A percentile compares a stretch with the other conserved stretches of the same genome.
Evolutionary conservation across 2,888 invertebrate species (phyloP).

Genomic region (Plagiodera versicolora): DNA sequence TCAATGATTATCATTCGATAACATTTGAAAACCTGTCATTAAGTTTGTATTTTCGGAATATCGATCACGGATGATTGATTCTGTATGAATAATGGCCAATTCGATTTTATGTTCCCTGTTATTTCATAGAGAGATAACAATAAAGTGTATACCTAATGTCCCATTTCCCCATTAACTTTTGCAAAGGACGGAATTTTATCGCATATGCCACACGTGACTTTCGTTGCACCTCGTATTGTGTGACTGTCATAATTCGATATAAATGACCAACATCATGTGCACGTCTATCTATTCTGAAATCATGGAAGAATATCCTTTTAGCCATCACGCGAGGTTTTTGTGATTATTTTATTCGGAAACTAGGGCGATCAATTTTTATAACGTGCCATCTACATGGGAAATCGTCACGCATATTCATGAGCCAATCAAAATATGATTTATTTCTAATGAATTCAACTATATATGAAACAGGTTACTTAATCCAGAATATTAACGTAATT

Average conservation of each 20-base stretch:
- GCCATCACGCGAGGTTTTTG: conserved; percentile 11
- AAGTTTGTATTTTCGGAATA: no score
- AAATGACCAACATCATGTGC: conserved; percentile 26
- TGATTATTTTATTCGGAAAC: conserved; percentile 3
- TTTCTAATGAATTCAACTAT: no score
- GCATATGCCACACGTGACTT: conserved; percentile 6
- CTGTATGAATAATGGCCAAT: no score
- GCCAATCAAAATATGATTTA: not conserved
- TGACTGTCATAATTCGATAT: conserved; percentile 13
- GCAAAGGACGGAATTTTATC: not conserved
- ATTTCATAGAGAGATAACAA: no score
- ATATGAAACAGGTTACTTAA: no score
- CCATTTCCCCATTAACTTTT: not conserved
- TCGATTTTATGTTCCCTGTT: no score
- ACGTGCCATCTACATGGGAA: conserved; percentile 4
- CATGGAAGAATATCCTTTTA: conserved; percentile 24
- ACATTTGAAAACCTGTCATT: no score
- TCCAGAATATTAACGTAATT: no score
- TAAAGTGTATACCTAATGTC: not conserved
- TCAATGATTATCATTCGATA: no score
- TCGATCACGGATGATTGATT: no score
- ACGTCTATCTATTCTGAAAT: conserved; percentile 24
- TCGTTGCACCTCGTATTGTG: not conserved
- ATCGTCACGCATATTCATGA: conserved; percentile 8
- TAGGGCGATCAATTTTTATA: conserved; percentile 12